Percentiles rank a stretch among this genome's conserved stretches.
These are phyloP conservation scores for Litocranius walleri DNA, from an alignment of 2,113 vertebrate genomes.

Conservation along the genomic window DNA sequence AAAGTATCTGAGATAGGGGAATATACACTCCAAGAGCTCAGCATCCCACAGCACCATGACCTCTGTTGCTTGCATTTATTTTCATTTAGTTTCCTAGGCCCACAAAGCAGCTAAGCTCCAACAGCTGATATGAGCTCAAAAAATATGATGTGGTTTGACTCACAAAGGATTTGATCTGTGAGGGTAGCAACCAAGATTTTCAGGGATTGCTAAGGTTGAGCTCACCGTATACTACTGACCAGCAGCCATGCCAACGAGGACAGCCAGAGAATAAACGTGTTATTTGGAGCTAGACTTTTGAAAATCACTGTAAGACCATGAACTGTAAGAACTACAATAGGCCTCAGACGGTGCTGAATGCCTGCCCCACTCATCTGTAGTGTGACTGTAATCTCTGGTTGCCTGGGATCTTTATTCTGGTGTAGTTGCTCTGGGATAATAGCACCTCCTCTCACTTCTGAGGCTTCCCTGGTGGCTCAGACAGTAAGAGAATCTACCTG, in stretches of 20 bases:
- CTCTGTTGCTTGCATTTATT: not conserved
- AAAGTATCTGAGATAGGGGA: not conserved
- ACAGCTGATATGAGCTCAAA: not conserved
- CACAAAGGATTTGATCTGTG: not conserved
- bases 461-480: not conserved
- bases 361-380: not conserved
- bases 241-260: not conserved
- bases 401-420: not conserved
- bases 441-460: not conserved
- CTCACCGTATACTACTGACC: not conserved
- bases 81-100: not conserved
- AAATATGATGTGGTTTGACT: not conserved
- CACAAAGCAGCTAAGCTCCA: not conserved
- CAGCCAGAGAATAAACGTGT: not conserved
- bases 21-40: not conserved
- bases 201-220: not conserved
- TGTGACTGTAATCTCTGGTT: not conserved
- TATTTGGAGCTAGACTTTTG: not conserved
- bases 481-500: not conserved
- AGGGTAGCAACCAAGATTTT: not conserved
- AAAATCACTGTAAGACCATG: not conserved
- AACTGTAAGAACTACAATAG: not conserved
- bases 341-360: not conserved
- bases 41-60: not conserved
- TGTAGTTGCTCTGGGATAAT: not conserved